Conservation (phyloP, 2,888 invertebrate genomes). For the Euproctis similis region DNA sequence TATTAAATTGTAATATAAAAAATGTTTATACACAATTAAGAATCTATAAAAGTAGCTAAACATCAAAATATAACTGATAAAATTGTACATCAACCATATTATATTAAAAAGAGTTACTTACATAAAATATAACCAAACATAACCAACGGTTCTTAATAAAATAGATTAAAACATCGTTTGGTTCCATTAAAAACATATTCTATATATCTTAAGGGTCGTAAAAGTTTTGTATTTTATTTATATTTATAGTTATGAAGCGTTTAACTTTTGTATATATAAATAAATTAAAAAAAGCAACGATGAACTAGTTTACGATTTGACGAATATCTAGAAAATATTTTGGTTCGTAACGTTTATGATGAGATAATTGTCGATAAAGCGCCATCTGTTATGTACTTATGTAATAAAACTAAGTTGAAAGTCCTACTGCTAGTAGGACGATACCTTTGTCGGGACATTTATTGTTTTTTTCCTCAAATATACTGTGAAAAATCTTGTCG, state of each 20-base stretch:
- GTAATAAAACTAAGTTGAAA: slow-evolving; percentile 29
- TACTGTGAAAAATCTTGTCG: slow-evolving; percentile 8
- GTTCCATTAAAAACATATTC: slow-evolving; percentile 35
- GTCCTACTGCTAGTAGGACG: slow-evolving; percentile 15
- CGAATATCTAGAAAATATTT: slow-evolving; percentile 35
- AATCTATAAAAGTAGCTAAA: slow-evolving; percentile 15
- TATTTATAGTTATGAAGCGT: slow-evolving; percentile 39
- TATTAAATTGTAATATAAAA: slow-evolving; percentile 1
- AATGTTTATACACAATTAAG: slow-evolving; percentile 13
- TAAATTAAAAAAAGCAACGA: slow-evolving; percentile 40
- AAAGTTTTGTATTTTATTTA: slow-evolving; percentile 28
- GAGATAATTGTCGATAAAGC: slow-evolving; percentile 22
- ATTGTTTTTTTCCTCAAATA: slow-evolving; percentile 20
- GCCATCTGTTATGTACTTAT: slow-evolving; percentile 20
- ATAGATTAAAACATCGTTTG: slow-evolving; percentile 34
- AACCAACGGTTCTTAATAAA: slow-evolving; percentile 22
- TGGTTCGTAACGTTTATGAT: slow-evolving; percentile 27
- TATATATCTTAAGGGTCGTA: slow-evolving; percentile 30
- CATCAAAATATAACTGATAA: no score
- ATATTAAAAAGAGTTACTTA: no score
- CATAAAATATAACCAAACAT: no score
- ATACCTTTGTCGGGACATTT: slow-evolving; percentile 27
- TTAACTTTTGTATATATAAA: no score
- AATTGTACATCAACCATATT: no score
- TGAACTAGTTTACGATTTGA: slow-evolving; percentile 44